Conservation (phyloP, 2,888 invertebrate genomes). For the Apodemia mormo region DNA sequence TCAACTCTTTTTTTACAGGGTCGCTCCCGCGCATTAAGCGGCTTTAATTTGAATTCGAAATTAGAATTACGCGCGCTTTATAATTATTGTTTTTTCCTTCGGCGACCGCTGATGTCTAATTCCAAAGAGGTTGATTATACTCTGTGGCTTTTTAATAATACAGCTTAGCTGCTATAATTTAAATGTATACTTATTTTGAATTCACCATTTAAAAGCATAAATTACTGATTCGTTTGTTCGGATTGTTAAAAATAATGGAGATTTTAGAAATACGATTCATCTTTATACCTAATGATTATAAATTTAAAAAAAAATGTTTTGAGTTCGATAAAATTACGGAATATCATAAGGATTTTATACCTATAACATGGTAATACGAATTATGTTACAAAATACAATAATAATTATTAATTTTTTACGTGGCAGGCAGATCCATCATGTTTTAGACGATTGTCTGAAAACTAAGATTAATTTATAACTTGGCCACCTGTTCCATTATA, state of each 20-base stretch:
- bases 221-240: conserved; percentile 11
- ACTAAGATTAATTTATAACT: no score
- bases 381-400: no score
- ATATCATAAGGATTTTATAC: no score
- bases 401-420: no score
- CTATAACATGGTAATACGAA: no score
- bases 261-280: neutral
- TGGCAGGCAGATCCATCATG: no score
- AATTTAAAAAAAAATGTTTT: no score
- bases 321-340: no score
- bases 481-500: no score
- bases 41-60: conserved; percentile 83
- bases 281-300: neutral
- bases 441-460: no score
- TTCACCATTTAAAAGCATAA: conserved; percentile 11
- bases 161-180: conserved; percentile 26
- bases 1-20: conserved; percentile 81
- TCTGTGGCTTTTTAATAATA: conserved; percentile 45
- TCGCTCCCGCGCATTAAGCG: conserved; percentile 82
- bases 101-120: conserved; percentile 74
- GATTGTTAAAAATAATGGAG: neutral
- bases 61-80: conserved; percentile 82
- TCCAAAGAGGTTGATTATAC: conserved; percentile 61
- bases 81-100: conserved; percentile 78
- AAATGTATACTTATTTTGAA: conserved; percentile 19